Percentiles rank a stretch among this genome's conserved stretches.
Evolutionary conservation across 2,113 vertebrate genomes (phyloP).

Genomic region (Lagopus leucura): DNA sequence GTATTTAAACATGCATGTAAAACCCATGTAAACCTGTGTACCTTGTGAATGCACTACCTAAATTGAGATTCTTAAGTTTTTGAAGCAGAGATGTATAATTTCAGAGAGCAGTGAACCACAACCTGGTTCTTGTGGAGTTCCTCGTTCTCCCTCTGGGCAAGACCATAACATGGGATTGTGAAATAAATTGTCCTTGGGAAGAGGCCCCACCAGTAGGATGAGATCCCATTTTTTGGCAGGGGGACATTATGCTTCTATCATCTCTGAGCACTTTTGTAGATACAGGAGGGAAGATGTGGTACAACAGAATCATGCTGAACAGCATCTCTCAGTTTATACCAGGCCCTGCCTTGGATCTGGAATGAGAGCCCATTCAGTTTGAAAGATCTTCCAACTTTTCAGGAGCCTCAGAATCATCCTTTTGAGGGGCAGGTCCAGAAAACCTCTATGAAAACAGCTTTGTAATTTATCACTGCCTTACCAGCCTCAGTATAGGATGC

Average conservation of each 20-base stretch:
- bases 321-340: background rate
- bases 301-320: background rate
- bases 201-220: background rate
- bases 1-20: constrained; percentile 36
- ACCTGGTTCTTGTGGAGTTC: background rate
- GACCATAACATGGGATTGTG: background rate
- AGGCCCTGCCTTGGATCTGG: background rate
- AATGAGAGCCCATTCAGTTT: background rate
- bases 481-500: background rate
- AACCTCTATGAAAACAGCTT: background rate
- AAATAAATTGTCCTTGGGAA: background rate
- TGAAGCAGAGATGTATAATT: background rate
- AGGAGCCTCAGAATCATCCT: background rate
- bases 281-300: background rate
- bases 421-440: background rate
- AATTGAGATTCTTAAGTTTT: background rate
- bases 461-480: background rate
- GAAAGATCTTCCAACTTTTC: background rate
- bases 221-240: background rate
- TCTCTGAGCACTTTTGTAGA: background rate
- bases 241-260: background rate
- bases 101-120: constrained; percentile 38
- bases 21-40: background rate
- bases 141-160: background rate
- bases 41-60: constrained; percentile 5